phyloP scores from a whole-genome alignment of 2,888 invertebrate genomes.

The Drosophila monieri region DNA sequence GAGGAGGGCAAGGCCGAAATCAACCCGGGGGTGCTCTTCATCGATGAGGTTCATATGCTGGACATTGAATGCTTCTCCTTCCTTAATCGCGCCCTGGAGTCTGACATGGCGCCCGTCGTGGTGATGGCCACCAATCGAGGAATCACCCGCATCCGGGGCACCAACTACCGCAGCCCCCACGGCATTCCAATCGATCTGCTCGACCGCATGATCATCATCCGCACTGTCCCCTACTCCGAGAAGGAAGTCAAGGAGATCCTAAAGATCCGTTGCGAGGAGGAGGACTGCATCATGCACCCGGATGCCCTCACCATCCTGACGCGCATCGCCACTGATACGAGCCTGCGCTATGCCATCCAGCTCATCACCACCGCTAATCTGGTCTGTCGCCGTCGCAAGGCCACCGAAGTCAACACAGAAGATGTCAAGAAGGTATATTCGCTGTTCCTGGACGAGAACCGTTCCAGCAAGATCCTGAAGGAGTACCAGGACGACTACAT shows the following conservation, averaged over 20 bases:
- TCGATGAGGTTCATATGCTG: slow-evolving; percentile 99
- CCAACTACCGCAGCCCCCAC: slow-evolving; percentile 96
- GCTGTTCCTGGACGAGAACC: slow-evolving; percentile 95
- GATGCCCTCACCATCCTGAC: slow-evolving; percentile 96
- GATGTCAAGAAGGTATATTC: slow-evolving; percentile 98
- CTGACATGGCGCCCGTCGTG: slow-evolving; percentile 98
- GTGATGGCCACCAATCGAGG: slow-evolving; percentile 99
- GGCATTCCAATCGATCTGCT: slow-evolving; percentile 98
- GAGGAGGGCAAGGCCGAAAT: slow-evolving; percentile 99
- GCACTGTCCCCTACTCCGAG: slow-evolving; percentile 94
- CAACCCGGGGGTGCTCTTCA: slow-evolving; percentile 98
- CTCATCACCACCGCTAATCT: slow-evolving; percentile 97
- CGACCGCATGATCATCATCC: slow-evolving; percentile 97
- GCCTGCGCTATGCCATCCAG: slow-evolving; percentile 98
- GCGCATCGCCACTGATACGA: slow-evolving; percentile 96
- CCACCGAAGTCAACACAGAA: slow-evolving; percentile 91
- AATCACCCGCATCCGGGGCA: slow-evolving; percentile 97
- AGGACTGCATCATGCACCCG: slow-evolving; percentile 96
- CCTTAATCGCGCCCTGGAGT: slow-evolving; percentile 97
- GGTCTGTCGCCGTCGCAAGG: slow-evolving; percentile 96
- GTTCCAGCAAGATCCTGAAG: slow-evolving; percentile 96
- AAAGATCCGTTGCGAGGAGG: slow-evolving; percentile 98
- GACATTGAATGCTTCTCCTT: slow-evolving; percentile 99
- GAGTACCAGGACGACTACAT: slow-evolving; percentile 98
- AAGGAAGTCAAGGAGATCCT: slow-evolving; percentile 96